These are phyloP conservation scores for Gymnocephalus cernua DNA, from an alignment of 2,113 vertebrate genomes.

Conservation along the genomic window DNA sequence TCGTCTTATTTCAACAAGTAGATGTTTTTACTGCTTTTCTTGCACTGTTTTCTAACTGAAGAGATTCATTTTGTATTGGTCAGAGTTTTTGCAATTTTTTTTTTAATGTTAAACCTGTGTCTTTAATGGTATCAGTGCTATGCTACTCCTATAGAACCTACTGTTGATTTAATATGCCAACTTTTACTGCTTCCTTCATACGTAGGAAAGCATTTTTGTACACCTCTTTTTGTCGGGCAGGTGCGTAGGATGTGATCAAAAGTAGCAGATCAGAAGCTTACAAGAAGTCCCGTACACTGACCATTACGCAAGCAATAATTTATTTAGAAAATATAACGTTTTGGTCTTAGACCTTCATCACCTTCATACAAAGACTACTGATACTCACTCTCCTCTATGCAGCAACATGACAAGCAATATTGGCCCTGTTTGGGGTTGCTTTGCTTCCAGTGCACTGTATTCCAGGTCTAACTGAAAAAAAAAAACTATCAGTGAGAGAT, in stretches of 20 bases:
- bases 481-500: neutral
- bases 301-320: too few species aligned
- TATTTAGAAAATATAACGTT: too few species aligned
- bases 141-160: neutral
- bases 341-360: too few species aligned
- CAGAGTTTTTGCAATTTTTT: neutral
- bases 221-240: too few species aligned
- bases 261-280: too few species aligned
- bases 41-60: constrained; percentile 30
- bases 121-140: neutral
- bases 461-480: neutral
- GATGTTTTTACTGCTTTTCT: neutral
- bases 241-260: too few species aligned
- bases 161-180: neutral
- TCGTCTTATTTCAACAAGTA: neutral
- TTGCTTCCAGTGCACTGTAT: neutral
- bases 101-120: constrained; percentile 1
- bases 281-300: too few species aligned
- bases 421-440: neutral
- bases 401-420: constrained; percentile 7
- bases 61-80: constrained; percentile 42
- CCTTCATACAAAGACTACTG: constrained; percentile 26
- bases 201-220: too few species aligned
- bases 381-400: constrained; percentile 15
- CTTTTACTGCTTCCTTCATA: neutral